Evolutionary conservation across 2,888 invertebrate species (phyloP).

Genomic region (Lepidocyrtoides sp.): DNA sequence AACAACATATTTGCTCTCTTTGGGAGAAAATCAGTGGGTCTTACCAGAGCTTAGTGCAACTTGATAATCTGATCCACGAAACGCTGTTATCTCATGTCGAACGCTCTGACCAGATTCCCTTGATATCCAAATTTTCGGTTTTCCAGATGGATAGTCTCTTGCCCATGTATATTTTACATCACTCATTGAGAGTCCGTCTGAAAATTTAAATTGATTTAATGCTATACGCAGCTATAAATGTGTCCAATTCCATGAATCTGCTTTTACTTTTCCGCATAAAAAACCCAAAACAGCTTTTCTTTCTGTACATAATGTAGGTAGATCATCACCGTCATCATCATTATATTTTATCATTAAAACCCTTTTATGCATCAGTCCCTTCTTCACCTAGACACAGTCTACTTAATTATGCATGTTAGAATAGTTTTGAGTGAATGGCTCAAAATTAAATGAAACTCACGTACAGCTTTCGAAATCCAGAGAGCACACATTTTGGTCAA

Average conservation of each 20-base stretch:
- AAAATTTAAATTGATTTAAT: slow-evolving; percentile 26
- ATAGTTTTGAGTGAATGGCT: background rate
- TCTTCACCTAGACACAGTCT: no score
- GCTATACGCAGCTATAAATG: no score
- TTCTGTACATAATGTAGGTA: no score
- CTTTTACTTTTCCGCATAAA: no score
- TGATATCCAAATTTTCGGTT: slow-evolving; percentile 56
- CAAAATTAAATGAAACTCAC: slow-evolving; percentile 87
- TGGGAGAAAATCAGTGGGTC: background rate
- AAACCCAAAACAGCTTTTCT: no score
- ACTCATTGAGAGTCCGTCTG: slow-evolving; percentile 34
- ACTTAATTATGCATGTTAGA: no score
- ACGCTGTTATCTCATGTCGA: slow-evolving; percentile 65
- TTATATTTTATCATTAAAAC: no score
- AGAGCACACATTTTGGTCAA: slow-evolving; percentile 97
- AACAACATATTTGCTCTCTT: no score
- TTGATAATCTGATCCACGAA: slow-evolving; percentile 26
- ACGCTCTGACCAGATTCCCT: slow-evolving; percentile 67
- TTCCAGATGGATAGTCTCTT: slow-evolving; percentile 5
- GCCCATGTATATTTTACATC: slow-evolving; percentile 57
- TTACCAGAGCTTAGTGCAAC: background rate
- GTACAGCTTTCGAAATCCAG: slow-evolving; percentile 99
- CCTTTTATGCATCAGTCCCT: no score
- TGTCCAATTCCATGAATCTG: no score
- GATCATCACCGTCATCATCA: no score